Percentiles rank a stretch among this genome's conserved stretches.
Conservation (phyloP, 1,140 invertebrate genomes). For the Eueides isabella region DNA sequence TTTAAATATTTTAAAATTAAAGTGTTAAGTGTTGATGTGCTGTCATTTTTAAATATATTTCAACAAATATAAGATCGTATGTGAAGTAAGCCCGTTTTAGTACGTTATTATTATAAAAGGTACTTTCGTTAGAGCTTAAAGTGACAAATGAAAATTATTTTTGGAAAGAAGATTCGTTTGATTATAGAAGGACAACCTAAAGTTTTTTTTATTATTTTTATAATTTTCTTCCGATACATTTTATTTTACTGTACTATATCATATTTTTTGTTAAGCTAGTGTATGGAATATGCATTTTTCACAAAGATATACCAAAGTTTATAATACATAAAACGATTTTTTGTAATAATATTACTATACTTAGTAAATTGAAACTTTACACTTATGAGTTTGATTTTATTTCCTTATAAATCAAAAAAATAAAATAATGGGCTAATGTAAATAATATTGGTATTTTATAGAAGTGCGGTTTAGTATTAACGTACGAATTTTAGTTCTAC, state of each 20-base stretch:
- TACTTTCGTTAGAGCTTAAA: not conserved
- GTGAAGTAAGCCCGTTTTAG: not conserved
- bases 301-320: constrained; percentile 59
- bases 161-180: not conserved
- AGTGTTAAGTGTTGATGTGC: constrained; percentile 6
- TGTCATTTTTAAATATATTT: not conserved
- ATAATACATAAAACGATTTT: constrained; percentile 52
- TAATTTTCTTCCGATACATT: not conserved
- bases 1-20: constrained; percentile 25
- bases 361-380: constrained; percentile 73
- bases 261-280: constrained; percentile 9
- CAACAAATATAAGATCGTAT: not conserved
- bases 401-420: not conserved
- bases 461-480: too few species aligned
- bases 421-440: not conserved
- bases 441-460: too few species aligned
- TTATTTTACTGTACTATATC: constrained; percentile 11
- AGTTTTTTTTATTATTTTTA: not conserved
- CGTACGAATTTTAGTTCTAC: too few species aligned
- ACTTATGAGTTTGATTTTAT: constrained; percentile 27
- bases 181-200: not conserved
- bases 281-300: constrained; percentile 4
- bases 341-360: constrained; percentile 62
- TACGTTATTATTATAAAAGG: not conserved
- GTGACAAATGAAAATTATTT: not conserved